phyloP scores from a whole-genome alignment of 1,140 invertebrate genomes.

The Sesamia nonagrioides region DNA sequence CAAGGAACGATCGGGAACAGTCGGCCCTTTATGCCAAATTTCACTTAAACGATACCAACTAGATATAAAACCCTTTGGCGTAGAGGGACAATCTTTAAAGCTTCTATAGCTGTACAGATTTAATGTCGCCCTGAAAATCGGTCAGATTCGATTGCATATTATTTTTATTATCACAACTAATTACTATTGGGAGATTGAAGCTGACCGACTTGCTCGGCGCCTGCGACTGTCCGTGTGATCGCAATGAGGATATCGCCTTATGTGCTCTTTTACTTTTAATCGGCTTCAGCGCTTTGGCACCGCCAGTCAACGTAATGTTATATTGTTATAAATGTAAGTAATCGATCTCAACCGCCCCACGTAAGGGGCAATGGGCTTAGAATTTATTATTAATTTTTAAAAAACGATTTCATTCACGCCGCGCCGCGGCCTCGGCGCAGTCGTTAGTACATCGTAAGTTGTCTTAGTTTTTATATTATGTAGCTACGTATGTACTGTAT shows the following conservation, averaged over 20 bases:
- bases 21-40: constrained; percentile 9
- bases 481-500: constrained; percentile 74
- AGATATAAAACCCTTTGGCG: constrained; percentile 3
- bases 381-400: constrained; percentile 78
- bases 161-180: constrained; percentile 76
- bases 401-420: constrained; percentile 63
- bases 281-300: constrained; percentile 73
- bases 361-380: constrained; percentile 75
- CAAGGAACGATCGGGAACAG: constrained; percentile 9
- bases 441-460: constrained; percentile 73
- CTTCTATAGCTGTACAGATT: constrained; percentile 17
- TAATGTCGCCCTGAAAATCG: constrained; percentile 42
- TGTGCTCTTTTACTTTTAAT: constrained; percentile 62
- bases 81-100: constrained; percentile 1
- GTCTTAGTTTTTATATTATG: constrained; percentile 77
- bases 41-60: background rate
- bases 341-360: constrained; percentile 83
- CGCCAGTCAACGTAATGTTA: constrained; percentile 72
- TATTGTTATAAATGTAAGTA: constrained; percentile 77
- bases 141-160: constrained; percentile 52
- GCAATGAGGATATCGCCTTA: constrained; percentile 56
- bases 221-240: background rate
- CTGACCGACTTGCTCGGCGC: constrained; percentile 42
- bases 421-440: constrained; percentile 57
- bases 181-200: constrained; percentile 70